Evolutionary conservation across 1,140 invertebrate species (phyloP), one percentile per base, ranked within the genome.

Genomic region (Aphelinus certus): DNA sequence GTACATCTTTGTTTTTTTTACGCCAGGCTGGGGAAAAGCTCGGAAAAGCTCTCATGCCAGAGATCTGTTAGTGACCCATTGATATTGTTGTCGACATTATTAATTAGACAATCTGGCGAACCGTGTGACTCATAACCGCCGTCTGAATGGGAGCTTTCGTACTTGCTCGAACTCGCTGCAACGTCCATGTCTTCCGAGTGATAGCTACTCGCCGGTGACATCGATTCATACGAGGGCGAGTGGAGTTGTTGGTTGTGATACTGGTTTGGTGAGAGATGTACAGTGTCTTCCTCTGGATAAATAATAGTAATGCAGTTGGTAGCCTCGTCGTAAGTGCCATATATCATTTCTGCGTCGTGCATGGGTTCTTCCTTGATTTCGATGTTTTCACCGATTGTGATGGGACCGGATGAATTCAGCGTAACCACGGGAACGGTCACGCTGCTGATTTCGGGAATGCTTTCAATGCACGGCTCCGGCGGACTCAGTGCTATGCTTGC

Each of bases 291-390:
- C 56, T 89, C 90, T 2, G 91, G 89, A 78, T 93, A 91, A 66
- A 94, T 89, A 1, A 94, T 91, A 0, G 92, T 94, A 46, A 94
- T 91, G 65, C 91, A 93, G 80, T 94, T 93, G 3, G 91, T 92
- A 62, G 88, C 89, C 81, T 93, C 92, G 81, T 93, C 92, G 72
- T 91, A 92, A 49, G 91, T 93, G 9, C 92, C 92, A 72, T 92
- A 93, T 60, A 93, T 80, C 6, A 87, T 83, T 58, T 89, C 86
- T 1, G 84, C 61, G 3, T 84, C 83, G 3, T 81, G 73, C 42
- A 75, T 74, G 3, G 73, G 79, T 46, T 69, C 66, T 55, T 83
- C 75, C 64, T 87, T 86, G 4, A 70, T 73, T n/a, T 73, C 63
- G 68, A 55, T 68, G 64, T 73, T 77, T 67, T 62, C 78, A 66